These are phyloP conservation scores for Tribolium madens DNA, from an alignment of 1,140 invertebrate species.

Conservation along the genomic window DNA sequence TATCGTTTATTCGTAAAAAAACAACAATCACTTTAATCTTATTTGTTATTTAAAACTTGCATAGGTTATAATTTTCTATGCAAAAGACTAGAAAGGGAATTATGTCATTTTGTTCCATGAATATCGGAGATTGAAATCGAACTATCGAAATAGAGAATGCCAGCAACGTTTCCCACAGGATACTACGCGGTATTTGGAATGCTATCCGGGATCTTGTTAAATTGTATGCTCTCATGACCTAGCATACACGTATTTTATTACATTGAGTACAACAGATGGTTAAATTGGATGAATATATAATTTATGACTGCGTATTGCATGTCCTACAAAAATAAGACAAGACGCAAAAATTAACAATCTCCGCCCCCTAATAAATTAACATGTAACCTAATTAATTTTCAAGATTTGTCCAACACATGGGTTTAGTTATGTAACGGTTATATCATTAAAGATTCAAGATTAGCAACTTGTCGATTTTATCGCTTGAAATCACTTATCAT, in stretches of 20 bases:
- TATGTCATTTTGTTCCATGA: neutral
- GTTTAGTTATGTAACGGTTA: too few species aligned
- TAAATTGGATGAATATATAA: neutral
- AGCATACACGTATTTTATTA: conserved; percentile 30
- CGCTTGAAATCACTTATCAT: neutral
- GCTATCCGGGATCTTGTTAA: conserved; percentile 3
- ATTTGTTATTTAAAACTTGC: neutral
- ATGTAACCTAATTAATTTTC: neutral
- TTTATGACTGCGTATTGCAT: neutral
- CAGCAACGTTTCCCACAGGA: conserved; percentile 3
- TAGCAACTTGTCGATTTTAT: neutral
- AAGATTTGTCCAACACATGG: neutral
- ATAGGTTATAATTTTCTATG: conserved; percentile 10
- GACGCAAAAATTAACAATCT: neutral
- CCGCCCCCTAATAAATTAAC: neutral
- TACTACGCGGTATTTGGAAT: neutral
- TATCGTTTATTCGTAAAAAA: neutral
- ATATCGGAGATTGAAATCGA: neutral
- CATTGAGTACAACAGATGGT: neutral
- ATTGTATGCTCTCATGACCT: conserved; percentile 22
- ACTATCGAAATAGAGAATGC: neutral
- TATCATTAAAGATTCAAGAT: neutral
- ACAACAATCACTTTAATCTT: conserved; percentile 8
- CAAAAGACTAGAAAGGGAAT: conserved; percentile 22
- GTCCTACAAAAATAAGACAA: neutral